Evolutionary conservation across 2,888 invertebrate genomes (phyloP).

Genomic region (Catonia carolina): DNA sequence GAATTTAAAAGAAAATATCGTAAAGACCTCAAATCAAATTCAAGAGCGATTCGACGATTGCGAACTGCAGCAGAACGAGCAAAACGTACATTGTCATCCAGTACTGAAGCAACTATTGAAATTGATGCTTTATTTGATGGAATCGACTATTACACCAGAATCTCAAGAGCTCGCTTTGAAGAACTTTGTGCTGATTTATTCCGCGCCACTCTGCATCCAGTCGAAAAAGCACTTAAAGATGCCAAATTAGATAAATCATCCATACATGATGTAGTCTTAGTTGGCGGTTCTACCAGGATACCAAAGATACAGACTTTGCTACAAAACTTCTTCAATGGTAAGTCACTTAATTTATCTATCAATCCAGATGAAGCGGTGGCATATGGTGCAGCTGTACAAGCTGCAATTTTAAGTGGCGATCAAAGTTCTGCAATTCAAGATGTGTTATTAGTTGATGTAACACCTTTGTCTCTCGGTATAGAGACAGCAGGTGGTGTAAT

Average conservation of each 20-base stretch:
- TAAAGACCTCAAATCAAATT: conserved; percentile 45
- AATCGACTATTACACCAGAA: conserved; percentile 54
- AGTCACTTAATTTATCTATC: conserved; percentile 65
- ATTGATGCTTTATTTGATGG: too few relatives aligned
- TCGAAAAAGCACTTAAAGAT: conserved; percentile 68
- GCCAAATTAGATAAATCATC: too few relatives aligned
- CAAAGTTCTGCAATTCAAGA: conserved; percentile 60
- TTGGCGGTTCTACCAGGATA: conserved; percentile 74
- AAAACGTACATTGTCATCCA: too few relatives aligned
- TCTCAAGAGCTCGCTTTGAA: conserved; percentile 69
- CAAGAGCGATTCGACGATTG: conserved; percentile 44
- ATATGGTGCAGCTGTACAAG: conserved; percentile 73
- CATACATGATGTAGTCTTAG: conserved; percentile 71
- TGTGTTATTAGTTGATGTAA: conserved; percentile 60
- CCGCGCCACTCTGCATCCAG: conserved; percentile 63
- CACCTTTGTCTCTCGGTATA: conserved; percentile 62
- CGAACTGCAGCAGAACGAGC: conserved; percentile 49
- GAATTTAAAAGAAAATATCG: conserved; percentile 50
- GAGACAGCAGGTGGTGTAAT: conserved; percentile 76
- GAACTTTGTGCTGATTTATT: conserved; percentile 65
- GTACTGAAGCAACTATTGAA: too few relatives aligned
- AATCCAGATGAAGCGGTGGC: conserved; percentile 76
- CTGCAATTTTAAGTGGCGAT: conserved; percentile 62
- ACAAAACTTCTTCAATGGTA: too few relatives aligned
- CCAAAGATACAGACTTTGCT: conserved; percentile 68